These are phyloP conservation scores for Eulacestoma nigropectus DNA, from an alignment of 2,113 vertebrate genomes.

Conservation along the genomic window DNA sequence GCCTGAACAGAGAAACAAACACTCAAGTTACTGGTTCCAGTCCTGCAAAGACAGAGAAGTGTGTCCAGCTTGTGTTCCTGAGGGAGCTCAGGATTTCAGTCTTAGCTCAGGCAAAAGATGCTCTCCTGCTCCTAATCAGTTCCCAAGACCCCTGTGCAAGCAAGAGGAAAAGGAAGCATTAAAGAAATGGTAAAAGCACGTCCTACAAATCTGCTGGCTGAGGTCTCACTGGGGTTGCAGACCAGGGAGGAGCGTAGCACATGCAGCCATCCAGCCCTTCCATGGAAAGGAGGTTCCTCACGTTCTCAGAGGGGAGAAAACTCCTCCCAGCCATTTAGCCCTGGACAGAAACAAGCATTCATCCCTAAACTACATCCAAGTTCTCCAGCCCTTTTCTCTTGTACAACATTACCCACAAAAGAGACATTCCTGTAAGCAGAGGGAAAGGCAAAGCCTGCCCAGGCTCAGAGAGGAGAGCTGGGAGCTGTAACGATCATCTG, in stretches of 20 bases:
- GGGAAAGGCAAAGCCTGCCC: not conserved
- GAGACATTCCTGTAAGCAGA: not conserved
- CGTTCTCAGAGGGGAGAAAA: not conserved
- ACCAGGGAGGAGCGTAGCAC: not conserved
- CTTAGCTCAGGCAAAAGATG: not conserved
- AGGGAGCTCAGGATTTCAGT: not conserved
- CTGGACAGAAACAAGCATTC: not conserved
- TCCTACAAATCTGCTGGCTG: not conserved
- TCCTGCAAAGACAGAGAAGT: not conserved
- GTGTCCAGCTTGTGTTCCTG: not conserved
- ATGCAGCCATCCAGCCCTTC: not conserved
- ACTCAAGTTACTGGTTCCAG: not conserved
- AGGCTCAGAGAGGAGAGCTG: not conserved
- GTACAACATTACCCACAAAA: not conserved
- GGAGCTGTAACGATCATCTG: conserved; percentile 42
- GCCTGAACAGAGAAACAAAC: not conserved
- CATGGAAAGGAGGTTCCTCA: not conserved
- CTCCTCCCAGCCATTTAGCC: conserved; percentile 13
- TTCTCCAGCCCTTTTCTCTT: not conserved
- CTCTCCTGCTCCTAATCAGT: not conserved
- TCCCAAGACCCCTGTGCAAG: not conserved
- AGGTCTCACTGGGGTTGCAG: not conserved
- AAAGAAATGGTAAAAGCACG: not conserved
- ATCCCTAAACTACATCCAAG: not conserved
- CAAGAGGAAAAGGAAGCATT: not conserved